These are phyloP conservation scores for Drosophila hamatofila DNA, from an alignment of 2,888 invertebrate genomes.

Conservation along the genomic window DNA sequence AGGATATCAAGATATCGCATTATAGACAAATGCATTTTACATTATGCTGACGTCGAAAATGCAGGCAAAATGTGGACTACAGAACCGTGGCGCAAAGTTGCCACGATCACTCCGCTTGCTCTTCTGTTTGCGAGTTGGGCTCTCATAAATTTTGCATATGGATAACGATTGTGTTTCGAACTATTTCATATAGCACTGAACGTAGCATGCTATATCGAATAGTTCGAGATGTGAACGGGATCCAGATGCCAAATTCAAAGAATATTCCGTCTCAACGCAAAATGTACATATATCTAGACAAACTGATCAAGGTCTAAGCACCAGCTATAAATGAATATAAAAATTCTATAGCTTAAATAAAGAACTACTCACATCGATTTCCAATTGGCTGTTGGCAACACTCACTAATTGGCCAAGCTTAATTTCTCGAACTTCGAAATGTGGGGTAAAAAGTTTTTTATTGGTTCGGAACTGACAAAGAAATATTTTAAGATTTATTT, in stretches of 20 bases:
- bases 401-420: constrained; percentile 3
- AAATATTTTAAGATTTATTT: neutral
- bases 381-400: constrained; percentile 23
- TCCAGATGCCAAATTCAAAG: neutral
- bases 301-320: neutral
- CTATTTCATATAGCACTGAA: neutral
- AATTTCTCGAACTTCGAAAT: neutral
- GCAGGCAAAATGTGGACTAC: accelerated
- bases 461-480: neutral
- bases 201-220: neutral
- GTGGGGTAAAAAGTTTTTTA: neutral
- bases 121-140: neutral
- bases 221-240: neutral
- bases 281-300: neutral
- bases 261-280: too few relatives aligned
- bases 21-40: constrained; percentile 21
- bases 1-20: neutral
- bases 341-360: neutral
- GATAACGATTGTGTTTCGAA: neutral
- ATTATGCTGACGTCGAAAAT: constrained; percentile 16
- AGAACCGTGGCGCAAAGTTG: neutral
- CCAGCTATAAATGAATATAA: neutral
- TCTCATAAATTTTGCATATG: neutral
- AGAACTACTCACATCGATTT: neutral
- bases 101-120: neutral